These are phyloP conservation scores for Crotalus tigris DNA, from an alignment of 2,113 vertebrate species.

Conservation along the genomic window DNA sequence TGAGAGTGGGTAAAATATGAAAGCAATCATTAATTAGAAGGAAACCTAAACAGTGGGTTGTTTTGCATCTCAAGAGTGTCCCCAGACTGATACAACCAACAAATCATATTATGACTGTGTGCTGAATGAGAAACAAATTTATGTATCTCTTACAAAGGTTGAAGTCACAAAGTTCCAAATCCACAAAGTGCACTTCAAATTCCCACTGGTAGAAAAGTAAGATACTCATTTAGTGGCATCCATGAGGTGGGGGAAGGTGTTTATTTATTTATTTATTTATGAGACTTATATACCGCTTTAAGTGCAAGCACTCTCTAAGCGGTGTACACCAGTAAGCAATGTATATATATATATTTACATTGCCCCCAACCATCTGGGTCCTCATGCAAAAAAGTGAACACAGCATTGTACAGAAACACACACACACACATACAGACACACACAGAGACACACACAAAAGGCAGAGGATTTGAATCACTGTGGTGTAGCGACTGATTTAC, in stretches of 20 bases:
- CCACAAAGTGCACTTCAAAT: neutral
- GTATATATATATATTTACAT: too few relatives aligned
- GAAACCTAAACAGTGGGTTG: neutral
- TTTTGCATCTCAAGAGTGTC: neutral
- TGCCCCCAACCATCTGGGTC: too few relatives aligned
- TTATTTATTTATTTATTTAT: too few relatives aligned
- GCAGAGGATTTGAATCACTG: neutral
- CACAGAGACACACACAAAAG: neutral
- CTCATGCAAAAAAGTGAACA: neutral
- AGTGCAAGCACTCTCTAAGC: too few relatives aligned
- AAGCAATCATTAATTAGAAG: neutral
- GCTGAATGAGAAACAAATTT: neutral
- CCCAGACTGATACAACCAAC: neutral
- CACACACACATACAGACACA: too few relatives aligned
- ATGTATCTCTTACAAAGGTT: neutral
- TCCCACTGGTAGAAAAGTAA: neutral
- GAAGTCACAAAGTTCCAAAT: neutral
- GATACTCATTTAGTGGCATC: neutral
- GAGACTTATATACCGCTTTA: too few relatives aligned
- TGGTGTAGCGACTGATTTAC: neutral
- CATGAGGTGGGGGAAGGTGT: neutral
- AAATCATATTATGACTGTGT: neutral
- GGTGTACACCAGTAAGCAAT: too few relatives aligned
- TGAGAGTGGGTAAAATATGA: neutral
- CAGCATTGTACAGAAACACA: neutral